Conservation (phyloP, 2,113 vertebrate genomes). For the Plecturocebus donacophilus region DNA sequence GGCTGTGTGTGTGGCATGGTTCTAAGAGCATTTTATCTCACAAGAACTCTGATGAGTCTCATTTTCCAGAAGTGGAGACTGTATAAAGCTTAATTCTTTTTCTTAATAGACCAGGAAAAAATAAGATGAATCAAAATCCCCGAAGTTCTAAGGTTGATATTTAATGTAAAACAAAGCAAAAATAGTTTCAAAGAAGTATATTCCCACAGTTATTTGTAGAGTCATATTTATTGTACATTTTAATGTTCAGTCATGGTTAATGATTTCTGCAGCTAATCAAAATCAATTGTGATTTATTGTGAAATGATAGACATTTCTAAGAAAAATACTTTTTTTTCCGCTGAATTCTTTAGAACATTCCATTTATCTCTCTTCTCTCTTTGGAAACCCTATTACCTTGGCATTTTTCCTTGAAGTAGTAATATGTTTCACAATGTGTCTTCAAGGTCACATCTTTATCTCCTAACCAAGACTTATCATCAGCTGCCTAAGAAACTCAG, state of each 20-base stretch:
- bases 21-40: slow-evolving; percentile 36
- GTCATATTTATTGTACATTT: not conserved
- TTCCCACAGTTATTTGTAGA: slow-evolving; percentile 5
- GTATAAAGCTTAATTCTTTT: not conserved
- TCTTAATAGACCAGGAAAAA: not conserved
- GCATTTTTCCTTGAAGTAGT: not conserved
- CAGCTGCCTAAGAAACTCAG: not conserved
- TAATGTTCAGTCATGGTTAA: not conserved
- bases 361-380: not conserved
- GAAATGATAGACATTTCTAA: not conserved
- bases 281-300: not conserved
- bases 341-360: not conserved
- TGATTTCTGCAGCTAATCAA: not conserved
- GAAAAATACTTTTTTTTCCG: not conserved
- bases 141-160: not conserved
- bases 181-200: not conserved
- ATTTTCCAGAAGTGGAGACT: slow-evolving; percentile 15
- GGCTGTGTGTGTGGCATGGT: not conserved
- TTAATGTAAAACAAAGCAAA: not conserved
- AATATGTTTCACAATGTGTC: not conserved
- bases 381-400: not conserved
- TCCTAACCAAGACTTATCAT: not conserved
- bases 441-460: slow-evolving; percentile 6
- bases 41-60: not conserved
- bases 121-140: not conserved